phyloP scores from a whole-genome alignment of 1,140 invertebrate genomes.

The Macrobrachium nipponense region DNA sequence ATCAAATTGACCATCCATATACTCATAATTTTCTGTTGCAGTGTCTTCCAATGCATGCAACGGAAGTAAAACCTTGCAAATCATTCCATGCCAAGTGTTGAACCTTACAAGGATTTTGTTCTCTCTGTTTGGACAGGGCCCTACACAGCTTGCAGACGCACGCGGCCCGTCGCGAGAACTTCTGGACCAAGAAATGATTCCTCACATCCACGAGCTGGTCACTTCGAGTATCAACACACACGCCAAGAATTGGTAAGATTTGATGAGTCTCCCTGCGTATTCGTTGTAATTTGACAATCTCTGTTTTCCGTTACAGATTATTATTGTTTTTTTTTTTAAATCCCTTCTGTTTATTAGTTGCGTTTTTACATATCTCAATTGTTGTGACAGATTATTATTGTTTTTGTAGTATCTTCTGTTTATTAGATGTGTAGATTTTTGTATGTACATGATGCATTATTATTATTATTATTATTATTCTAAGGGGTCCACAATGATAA shows the following conservation, averaged over 20 bases:
- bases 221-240: conserved; percentile 19
- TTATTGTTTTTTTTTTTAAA: too few relatives aligned
- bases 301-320: neutral
- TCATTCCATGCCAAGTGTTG: too few relatives aligned
- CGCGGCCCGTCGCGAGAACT: conserved; percentile 2
- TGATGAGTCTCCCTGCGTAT: neutral
- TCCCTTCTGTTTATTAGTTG: neutral
- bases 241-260: conserved; percentile 33
- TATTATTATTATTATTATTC: neutral
- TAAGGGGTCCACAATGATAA: too few relatives aligned
- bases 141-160: conserved; percentile 38
- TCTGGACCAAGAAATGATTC: conserved; percentile 24
- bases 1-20: neutral
- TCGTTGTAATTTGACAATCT: neutral
- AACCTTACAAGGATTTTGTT: too few relatives aligned
- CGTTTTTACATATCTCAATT: neutral
- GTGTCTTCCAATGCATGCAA: too few relatives aligned
- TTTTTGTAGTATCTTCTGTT: neutral
- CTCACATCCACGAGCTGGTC: conserved; percentile 32
- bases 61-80: too few relatives aligned
- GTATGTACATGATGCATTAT: too few relatives aligned
- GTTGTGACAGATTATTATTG: neutral
- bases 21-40: neutral
- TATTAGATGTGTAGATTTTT: neutral
- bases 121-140: neutral